Base-by-base conservation (phyloP, 2,113 vertebrate species). In the Prochilodus magdalenae region DNA sequence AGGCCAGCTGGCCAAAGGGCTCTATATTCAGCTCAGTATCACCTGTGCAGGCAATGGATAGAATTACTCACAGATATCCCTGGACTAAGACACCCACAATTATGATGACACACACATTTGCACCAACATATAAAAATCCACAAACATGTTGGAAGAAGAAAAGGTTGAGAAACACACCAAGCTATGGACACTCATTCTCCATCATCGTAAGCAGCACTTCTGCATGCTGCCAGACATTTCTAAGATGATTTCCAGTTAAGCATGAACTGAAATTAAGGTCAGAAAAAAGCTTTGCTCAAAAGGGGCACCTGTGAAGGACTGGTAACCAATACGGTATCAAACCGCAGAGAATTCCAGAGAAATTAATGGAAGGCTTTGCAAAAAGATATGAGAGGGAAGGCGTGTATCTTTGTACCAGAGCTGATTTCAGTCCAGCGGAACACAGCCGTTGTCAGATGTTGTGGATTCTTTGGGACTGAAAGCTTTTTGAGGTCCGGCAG, bases 11-110 rank as follows among this genome's bases (percentile, higher is more conserved):
- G 92, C 89, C 87, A 85, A 89, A 83, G 85, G 85, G 81, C 82
- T 89, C 93, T 94, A 93, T 92, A 94, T 94, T 91, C 90, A 94
- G 92, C 89, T 85, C 86, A 85, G 88, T 89, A 91, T 94, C 91
- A 93, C 93, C 92, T 94, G 90, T 93, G 92, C 84, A 80, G 81
- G 85, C 14, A 44, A 76, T 83, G 92, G 91, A 36, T 94, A 88
- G 87, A 75, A 91, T 94, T 94, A 94, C 94, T 90, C 24, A 85
- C 82, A 86, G 77, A 60, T 62, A 83, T 83, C 55, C 27, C 65
- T 62, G 22, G 20, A 40, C 65, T 71, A 74, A 77, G 75, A 77
- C 36, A 36, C 78, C 40, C 53, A 77, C 75, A 82, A 78, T 81
- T 67, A 86, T 57, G 44, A 70, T 60, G 63, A 75, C 67, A 70